These are phyloP conservation scores for Palythoa grandiflora DNA, from an alignment of 92 coral and sea anemone species.

Conservation along the genomic window DNA sequence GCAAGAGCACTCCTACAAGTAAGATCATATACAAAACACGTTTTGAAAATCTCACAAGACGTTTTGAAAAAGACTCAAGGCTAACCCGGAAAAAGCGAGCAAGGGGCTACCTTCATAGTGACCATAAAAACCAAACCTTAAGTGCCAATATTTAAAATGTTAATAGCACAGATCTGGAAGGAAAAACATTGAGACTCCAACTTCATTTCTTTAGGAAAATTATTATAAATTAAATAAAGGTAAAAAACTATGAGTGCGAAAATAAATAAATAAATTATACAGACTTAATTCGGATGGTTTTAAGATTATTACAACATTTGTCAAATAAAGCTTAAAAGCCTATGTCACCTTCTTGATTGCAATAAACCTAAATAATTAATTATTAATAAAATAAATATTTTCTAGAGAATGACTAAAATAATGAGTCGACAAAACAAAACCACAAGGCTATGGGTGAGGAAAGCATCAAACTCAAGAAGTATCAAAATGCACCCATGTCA, in stretches of 20 bases:
- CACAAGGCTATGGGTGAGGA: not conserved
- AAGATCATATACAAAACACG: no score
- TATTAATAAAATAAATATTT: no score
- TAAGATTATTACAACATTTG: not conserved
- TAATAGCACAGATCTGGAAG: not conserved
- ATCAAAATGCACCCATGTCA: constrained; percentile 30
- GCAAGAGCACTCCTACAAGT: no score
- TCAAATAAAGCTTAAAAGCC: no score
- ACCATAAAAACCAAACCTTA: no score
- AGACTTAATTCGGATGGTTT: not conserved
- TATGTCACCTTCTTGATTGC: no score
- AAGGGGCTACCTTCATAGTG: not conserved
- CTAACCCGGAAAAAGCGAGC: no score
- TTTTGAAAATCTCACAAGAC: no score
- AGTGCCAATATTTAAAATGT: not conserved
- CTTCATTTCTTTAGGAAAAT: not conserved
- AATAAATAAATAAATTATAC: not conserved
- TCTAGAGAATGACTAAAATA: not conserved
- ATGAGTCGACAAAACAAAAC: not conserved
- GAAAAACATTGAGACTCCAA: not conserved
- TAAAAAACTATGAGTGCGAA: not conserved
- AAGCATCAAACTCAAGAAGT: not conserved
- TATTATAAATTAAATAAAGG: not conserved
- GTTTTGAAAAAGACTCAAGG: no score
- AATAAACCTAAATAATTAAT: no score